Conservation (phyloP, 1,140 invertebrate species). For the Ctenoplectra terminalis region DNA sequence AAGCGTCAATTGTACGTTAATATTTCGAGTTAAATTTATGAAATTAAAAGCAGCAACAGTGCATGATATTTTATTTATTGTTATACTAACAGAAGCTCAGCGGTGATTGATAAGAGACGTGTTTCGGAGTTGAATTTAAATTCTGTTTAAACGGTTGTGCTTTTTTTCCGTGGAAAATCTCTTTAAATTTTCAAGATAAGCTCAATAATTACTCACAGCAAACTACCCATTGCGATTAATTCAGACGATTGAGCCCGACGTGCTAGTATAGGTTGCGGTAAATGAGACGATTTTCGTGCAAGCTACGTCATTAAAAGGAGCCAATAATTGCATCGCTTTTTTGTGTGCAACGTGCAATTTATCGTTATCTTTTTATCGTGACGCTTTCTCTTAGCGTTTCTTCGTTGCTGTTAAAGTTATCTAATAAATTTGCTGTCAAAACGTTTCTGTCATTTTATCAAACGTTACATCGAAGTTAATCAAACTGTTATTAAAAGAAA, state of each 20-base stretch:
- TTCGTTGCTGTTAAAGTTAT: not conserved
- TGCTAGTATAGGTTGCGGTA: slow-evolving; percentile 8
- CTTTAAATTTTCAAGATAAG: slow-evolving; percentile 27
- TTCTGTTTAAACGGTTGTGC: slow-evolving; percentile 4
- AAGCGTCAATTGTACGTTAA: too few relatives aligned
- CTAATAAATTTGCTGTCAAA: not conserved
- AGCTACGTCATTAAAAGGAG: slow-evolving; percentile 12
- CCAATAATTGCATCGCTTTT: slow-evolving; percentile 11
- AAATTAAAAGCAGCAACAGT: too few relatives aligned
- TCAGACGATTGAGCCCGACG: slow-evolving; percentile 22
- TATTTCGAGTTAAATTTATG: too few relatives aligned
- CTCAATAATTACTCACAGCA: slow-evolving; percentile 34
- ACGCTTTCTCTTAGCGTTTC: not conserved
- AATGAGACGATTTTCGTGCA: slow-evolving; percentile 21
- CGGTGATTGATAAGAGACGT: too few relatives aligned
- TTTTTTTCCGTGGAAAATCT: not conserved
- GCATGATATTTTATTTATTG: slow-evolving; percentile 13
- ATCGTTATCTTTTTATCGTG: not conserved
- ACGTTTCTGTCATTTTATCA: not conserved
- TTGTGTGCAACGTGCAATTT: not conserved
- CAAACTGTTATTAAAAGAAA: not conserved
- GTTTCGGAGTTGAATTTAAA: not conserved
- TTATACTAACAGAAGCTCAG: not conserved
- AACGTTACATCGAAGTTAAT: not conserved
- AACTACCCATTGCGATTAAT: slow-evolving; percentile 31